Evolutionary conservation across 2,797 vertebrate genomes (phyloP), one percentile per base, ranked within the genome.

Genomic region (Coilia nasus): DNA sequence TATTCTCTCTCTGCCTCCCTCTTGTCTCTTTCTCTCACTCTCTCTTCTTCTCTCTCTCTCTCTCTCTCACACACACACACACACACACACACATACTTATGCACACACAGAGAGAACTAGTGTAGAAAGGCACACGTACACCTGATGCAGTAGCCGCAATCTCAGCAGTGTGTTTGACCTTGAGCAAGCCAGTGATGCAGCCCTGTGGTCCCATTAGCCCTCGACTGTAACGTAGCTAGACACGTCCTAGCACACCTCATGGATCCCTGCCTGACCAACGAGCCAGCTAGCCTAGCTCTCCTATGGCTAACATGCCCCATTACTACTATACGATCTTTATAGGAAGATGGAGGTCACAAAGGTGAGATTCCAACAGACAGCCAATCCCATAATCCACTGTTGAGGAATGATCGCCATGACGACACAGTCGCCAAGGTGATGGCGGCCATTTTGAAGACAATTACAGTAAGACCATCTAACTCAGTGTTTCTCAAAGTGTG

Each of bases 361-460:
- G 64, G 71, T 78, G 71, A 44, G 15, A 78, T 44, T 75, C 35
- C 31, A 9, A 35, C 71, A 78, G 71, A 71, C 78, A 11, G 54
- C 44, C 67, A 17, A 80, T 23, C 12, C 82, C 31, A 78, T 81
- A 86, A 87, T 89, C 83, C 85, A 78, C 60, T 84, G 71, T 21
- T 44, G 59, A 60, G 59, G 86, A 28, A 71, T 59, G 60, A 82
- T 85, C 62, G 25, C 83, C 87, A 88, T 90, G 83, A 86, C 85
- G 80, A 87, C 89, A 7, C 23, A 11, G 64, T 62, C 83, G 71
- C 62, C 64, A 59, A n/a, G 56, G 41, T 50, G 75, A 59, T 31
- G 64, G 50, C 82, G 85, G 84, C 84, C 14, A 25, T 47, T 83
- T 64, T 81, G 35, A 78, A 82, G 81, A 84, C 41, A 50, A 88